These are phyloP conservation scores for Acanthacorydalis orientalis DNA, from an alignment of 2,888 invertebrate genomes.

Conservation along the genomic window DNA sequence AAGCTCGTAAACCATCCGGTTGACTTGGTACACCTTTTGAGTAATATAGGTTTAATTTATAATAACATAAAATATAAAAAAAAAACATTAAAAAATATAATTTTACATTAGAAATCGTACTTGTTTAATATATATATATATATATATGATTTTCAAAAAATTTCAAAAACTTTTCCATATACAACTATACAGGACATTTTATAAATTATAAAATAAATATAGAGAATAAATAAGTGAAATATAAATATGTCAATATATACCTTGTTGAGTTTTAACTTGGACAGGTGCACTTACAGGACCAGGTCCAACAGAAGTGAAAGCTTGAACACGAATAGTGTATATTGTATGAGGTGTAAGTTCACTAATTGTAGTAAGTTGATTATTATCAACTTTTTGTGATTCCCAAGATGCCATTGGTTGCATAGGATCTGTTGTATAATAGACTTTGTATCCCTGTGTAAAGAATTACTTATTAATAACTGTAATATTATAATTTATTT, in stretches of 20 bases:
- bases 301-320: constrained; percentile 85
- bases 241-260: constrained; percentile 23
- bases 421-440: constrained; percentile 81
- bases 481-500: not conserved
- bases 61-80: not conserved
- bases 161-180: not conserved
- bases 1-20: constrained; percentile 75
- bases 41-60: not conserved
- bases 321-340: constrained; percentile 87
- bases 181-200: too few species aligned
- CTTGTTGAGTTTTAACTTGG: constrained; percentile 96
- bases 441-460: constrained; percentile 87
- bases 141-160: too few species aligned
- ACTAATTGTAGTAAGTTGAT: constrained; percentile 80
- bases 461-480: not conserved
- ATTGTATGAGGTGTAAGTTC: constrained; percentile 83
- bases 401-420: constrained; percentile 82
- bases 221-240: not conserved
- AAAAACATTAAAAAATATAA: too few species aligned
- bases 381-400: constrained; percentile 85
- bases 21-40: constrained; percentile 82
- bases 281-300: constrained; percentile 92
- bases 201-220: too few species aligned
- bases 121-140: too few species aligned
- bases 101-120: too few species aligned